Evolutionary conservation across 1,140 invertebrate genomes (phyloP).

Genomic region (Coboldia fuscipes): DNA sequence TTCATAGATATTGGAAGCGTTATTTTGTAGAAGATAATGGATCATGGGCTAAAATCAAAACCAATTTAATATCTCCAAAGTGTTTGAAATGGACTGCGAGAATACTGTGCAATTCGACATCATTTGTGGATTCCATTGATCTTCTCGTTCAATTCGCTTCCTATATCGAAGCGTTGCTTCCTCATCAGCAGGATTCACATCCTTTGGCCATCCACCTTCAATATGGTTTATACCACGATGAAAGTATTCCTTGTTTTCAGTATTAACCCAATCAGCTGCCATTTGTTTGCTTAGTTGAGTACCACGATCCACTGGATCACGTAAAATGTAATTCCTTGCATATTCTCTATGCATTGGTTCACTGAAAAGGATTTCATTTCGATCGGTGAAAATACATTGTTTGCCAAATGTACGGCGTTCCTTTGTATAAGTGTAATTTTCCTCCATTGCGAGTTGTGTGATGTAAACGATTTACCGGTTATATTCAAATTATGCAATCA

Average conservation of each 20-base stretch:
- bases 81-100: neutral
- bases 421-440: constrained; percentile 42
- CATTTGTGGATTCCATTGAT: constrained; percentile 26
- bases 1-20: constrained; percentile 75
- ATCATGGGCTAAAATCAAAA: constrained; percentile 29
- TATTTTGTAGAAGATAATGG: constrained; percentile 68
- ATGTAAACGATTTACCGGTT: too few species aligned
- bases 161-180: constrained; percentile 66
- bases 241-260: constrained; percentile 20
- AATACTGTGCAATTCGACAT: neutral
- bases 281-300: constrained; percentile 35
- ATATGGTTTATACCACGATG: constrained; percentile 58
- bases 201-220: constrained; percentile 91
- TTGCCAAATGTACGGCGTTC: constrained; percentile 44
- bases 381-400: constrained; percentile 48
- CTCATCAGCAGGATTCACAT: constrained; percentile 65
- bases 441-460: too few species aligned
- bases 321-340: constrained; percentile 43
- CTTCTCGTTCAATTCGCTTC: constrained; percentile 89
- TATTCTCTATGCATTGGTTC: constrained; percentile 29
- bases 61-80: constrained; percentile 9
- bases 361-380: constrained; percentile 29
- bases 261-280: constrained; percentile 37
- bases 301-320: constrained; percentile 36
- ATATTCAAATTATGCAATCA: too few species aligned